Evolutionary conservation across 2,797 vertebrate genomes (phyloP).

Genomic region (Chloroceryle inda): DNA sequence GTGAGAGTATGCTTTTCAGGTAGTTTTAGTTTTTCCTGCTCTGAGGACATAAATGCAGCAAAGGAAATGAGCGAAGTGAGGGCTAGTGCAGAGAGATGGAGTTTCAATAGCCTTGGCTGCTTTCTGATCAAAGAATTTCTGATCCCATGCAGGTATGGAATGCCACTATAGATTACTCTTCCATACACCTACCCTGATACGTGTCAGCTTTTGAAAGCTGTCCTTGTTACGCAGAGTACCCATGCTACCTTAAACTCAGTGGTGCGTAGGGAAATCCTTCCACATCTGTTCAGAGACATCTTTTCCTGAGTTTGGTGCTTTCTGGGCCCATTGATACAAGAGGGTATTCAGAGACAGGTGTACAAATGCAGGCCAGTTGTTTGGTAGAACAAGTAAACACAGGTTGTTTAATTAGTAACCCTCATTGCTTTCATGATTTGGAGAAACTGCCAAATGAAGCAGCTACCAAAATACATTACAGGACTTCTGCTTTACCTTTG

Average conservation of each 20-base stretch:
- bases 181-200: fast-evolving
- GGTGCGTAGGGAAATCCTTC: not conserved
- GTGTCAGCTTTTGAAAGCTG: not conserved
- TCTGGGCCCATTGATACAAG: not conserved
- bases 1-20: not conserved
- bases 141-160: not conserved
- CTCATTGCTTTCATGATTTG: not conserved
- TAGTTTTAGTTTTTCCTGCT: not conserved
- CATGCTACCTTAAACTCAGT: fast-evolving
- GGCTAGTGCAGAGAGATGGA: not conserved
- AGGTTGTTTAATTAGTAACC: not conserved
- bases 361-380: not conserved
- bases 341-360: not conserved
- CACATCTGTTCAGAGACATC: not conserved
- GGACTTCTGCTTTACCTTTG: not conserved
- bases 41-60: not conserved
- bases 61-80: not conserved
- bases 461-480: not conserved
- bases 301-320: not conserved
- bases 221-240: not conserved
- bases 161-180: not conserved
- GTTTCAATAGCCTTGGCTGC: not conserved
- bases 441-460: not conserved
- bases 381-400: not conserved
- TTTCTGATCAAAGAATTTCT: not conserved